Conservation (phyloP, 1,140 invertebrate genomes). For the Ridgeia piscesae region DNA sequence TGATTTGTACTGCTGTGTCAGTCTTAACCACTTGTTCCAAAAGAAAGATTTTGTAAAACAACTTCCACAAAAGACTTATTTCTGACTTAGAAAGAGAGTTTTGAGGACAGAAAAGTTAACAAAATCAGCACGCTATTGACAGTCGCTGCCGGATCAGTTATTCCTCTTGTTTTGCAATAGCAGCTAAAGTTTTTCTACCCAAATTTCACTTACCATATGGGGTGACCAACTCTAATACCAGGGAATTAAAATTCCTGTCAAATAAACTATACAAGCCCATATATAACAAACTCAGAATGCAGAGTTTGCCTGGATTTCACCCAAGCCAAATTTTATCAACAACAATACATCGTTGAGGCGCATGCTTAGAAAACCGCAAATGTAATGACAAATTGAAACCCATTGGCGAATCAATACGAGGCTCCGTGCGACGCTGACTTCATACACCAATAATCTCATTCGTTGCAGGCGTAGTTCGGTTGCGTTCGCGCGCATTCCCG, state of each 20-base stretch:
- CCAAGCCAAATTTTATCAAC: slow-evolving; percentile 5
- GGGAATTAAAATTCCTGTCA: background rate
- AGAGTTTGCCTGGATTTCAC: background rate
- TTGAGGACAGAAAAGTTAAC: background rate
- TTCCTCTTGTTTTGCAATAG: slow-evolving; percentile 5
- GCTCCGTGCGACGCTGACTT: background rate
- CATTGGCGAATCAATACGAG: background rate
- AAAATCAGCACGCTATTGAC: background rate
- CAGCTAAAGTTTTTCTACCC: background rate
- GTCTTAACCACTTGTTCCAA: background rate
- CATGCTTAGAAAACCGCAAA: background rate
- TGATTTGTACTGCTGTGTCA: background rate
- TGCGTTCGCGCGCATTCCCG: background rate
- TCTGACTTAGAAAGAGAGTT: background rate
- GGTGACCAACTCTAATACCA: background rate
- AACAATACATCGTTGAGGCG: background rate
- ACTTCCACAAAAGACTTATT: background rate
- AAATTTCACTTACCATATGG: background rate
- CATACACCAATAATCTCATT: background rate
- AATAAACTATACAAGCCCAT: background rate
- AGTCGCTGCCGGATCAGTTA: background rate
- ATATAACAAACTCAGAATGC: background rate
- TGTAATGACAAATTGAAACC: background rate
- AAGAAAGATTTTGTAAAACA: background rate
- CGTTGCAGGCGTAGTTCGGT: background rate